Base-by-base conservation (phyloP, 2,113 vertebrate genomes). In the Lampris megalopsis region DNA sequence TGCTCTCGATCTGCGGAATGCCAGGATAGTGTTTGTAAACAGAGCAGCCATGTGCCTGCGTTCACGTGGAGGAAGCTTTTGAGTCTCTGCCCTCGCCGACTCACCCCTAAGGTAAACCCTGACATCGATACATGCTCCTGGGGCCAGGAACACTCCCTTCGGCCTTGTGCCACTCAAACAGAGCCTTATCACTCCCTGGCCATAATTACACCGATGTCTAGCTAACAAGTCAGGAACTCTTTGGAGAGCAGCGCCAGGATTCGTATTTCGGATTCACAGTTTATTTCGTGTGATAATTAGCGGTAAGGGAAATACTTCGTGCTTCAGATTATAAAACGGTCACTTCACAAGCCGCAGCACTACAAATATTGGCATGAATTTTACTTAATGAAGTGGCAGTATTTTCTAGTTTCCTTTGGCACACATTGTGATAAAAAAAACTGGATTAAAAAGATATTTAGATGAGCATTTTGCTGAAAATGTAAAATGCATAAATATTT, bases 11-110 rank as follows among this genome's bases (percentile, higher is more conserved):
- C 52, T 64, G 58, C 63, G 71, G 93, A 94, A 93, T 94, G 92
- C 89, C 93, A 92, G 90, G 92, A 92, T 92, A 77, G 89, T 94
- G 94, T 96, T 94, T 95, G 93, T 95, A 96, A 96, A 96, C 95
- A 95, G 68, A 93, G 89, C 80, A 86, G 90, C 94, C 94, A 94
- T 73, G 93, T 95, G 95, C 83, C 49, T 56, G 1, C 9, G 68
- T 84, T 86, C 93, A 94, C 90, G 65, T 92, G 93, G 90, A 13
- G 85, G 64, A 71, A 83, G 86, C 75, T 84, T 91, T 90, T 79
- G 78, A 89, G 86, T 92, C 79, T 69, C 73, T 80, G 90, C 87
- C 88, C 88, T 83, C 47, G 73, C 86, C 86, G 65, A 81, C 84
- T 82, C 42, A 84, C 65, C 65, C 10, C 43, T 73, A 85, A 94